Evolutionary conservation across 1,140 invertebrate genomes (phyloP), one percentile per base, ranked within the genome.

Genomic region (Andrena cerasifolii): DNA sequence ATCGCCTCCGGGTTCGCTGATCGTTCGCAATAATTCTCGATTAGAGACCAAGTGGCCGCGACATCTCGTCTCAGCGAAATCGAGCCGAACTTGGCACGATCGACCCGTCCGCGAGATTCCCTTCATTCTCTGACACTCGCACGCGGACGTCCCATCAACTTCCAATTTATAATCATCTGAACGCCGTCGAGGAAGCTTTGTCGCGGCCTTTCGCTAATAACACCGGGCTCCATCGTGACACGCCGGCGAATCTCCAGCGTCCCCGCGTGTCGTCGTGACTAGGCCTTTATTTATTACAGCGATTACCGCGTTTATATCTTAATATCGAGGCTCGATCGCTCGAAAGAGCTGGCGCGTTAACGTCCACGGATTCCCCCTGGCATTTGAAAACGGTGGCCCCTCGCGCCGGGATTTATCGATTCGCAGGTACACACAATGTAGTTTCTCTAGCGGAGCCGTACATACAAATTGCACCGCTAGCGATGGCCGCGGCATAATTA

Each of bases 401-500:
- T 76, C 65, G 54, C n/a, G 5, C 68, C 36, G 45, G 58, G 54
- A 83, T 83, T 83, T 82, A 79, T 67, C 31, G 68, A 79, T 70
- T 79, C 40, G 51, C 58, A 33, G 36, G 2, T 36, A 67, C 59
- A 18, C 18, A 79, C 77, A 71, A 63, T 79, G 81, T 33, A 51
- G 49, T 84, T 84, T 84, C 82, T 56, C 70, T 53, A n/a, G 59
- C 26, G 36, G 36, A 45, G 59, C 28, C 54, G 61, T 33, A 43
- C 63, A 61, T 71, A 63, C 61, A 66, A 83, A 84, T 83, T 76
- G 63, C 68, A 12, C 21, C 33, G 33, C 6, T 16, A 56, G 43
- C 53, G 76, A 74, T 82, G 21, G 43, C 56, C 40, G 78, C 61
- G 66, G 49, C 77, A 70, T 83, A 80, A 84, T 84, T 84, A 84